phyloP scores from a whole-genome alignment of 1,140 invertebrate genomes.

The Papilio aristodemus region DNA sequence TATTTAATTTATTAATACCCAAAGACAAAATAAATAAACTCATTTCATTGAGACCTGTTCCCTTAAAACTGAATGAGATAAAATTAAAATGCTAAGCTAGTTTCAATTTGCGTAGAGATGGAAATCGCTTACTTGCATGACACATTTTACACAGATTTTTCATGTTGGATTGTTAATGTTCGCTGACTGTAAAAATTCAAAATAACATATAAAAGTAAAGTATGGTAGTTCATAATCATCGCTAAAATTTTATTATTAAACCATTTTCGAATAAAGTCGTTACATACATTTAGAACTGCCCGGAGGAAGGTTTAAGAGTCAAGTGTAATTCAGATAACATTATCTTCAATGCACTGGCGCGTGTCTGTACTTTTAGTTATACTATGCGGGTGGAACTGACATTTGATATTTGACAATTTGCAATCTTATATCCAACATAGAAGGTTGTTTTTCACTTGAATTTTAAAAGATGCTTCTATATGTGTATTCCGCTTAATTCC shows the following conservation, averaged over 20 bases:
- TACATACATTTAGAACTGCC: constrained; percentile 32
- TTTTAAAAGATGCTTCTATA: constrained; percentile 34
- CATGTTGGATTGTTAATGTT: background rate
- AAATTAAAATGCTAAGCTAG: too few species aligned
- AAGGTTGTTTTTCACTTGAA: constrained; percentile 31
- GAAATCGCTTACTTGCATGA: too few species aligned
- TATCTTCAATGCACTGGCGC: constrained; percentile 69
- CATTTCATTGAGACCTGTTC: too few species aligned
- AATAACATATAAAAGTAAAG: background rate
- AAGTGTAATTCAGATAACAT: constrained; percentile 70
- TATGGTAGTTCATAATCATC: background rate
- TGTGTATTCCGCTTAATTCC: constrained; percentile 37
- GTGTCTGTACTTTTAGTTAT: constrained; percentile 56
- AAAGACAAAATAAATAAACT: background rate
- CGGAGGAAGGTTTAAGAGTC: constrained; percentile 57
- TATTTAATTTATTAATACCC: constrained; percentile 23
- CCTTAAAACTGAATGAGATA: too few species aligned
- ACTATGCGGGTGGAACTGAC: constrained; percentile 62
- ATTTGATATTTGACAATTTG: constrained; percentile 23
- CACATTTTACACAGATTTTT: too few species aligned
- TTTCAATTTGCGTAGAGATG: too few species aligned
- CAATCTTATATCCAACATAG: constrained; percentile 34
- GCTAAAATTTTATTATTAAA: constrained; percentile 6
- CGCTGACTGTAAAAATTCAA: background rate
- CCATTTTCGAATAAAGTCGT: constrained; percentile 28